Conservation (phyloP, 2,113 vertebrate genomes). For the Gadus chalcogrammus region DNA sequence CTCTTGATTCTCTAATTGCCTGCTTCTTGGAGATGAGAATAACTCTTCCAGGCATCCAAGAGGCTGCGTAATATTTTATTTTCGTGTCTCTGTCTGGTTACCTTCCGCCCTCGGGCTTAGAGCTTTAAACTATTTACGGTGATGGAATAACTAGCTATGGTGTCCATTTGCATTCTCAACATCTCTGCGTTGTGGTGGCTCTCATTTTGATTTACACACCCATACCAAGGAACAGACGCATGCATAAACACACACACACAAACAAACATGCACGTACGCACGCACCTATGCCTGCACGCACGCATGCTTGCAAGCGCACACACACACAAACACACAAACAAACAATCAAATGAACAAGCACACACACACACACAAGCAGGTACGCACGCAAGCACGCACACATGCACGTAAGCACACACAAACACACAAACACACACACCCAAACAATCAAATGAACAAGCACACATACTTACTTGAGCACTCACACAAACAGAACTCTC, state of each 20-base stretch:
- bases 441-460: conserved; percentile 13
- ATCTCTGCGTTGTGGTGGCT: neutral
- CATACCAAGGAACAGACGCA: conserved; percentile 20
- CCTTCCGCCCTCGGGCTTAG: conserved; percentile 1
- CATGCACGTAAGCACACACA: neutral
- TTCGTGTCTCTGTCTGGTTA: conserved; percentile 5
- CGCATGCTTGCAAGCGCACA: neutral
- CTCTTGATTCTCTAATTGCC: conserved; percentile 18
- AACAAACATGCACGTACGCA: conserved; percentile 13
- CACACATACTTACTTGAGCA: too few relatives aligned
- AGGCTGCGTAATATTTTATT: neutral
- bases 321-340: conserved; percentile 21
- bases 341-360: neutral
- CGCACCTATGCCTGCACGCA: neutral
- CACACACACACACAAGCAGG: conserved; percentile 4
- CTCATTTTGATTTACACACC: neutral
- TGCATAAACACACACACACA: neutral
- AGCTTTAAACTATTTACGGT: conserved; percentile 11
- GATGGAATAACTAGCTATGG: neutral
- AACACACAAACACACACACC: conserved; percentile 11
- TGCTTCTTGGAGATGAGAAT: conserved; percentile 3
- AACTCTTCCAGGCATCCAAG: neutral
- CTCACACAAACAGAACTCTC: too few relatives aligned
- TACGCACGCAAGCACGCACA: conserved; percentile 16
- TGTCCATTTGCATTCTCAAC: conserved; percentile 12